A percentile compares a stretch with the other conserved stretches of the same genome.
Conservation (phyloP, 2,888 invertebrate genomes). For the Uropetala carovei region DNA sequence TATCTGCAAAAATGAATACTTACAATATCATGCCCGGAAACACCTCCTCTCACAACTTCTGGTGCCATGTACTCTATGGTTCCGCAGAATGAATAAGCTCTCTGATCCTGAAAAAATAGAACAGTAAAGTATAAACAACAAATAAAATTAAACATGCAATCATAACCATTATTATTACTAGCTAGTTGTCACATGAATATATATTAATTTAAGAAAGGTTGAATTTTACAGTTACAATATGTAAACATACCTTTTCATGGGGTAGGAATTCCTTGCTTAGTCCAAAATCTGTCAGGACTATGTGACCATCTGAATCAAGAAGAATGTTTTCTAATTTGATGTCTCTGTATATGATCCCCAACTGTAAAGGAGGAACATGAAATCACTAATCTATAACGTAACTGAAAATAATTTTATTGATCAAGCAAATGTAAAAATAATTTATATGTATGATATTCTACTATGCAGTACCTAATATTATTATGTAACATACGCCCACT, state of each 20-base stretch:
- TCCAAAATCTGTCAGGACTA: constrained; percentile 98
- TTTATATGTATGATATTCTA: too few species aligned
- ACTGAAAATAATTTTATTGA: too few species aligned
- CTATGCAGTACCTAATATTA: too few species aligned
- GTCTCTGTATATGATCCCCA: constrained; percentile 98
- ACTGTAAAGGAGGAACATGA: constrained; percentile 78
- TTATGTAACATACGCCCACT: too few species aligned
- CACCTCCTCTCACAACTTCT: constrained; percentile 87
- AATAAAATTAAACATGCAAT: background rate
- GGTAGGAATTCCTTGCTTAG: constrained; percentile 95
- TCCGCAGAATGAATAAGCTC: constrained; percentile 98
- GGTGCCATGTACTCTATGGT: constrained; percentile 99
- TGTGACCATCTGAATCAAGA: constrained; percentile 94
- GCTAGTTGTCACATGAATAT: too few species aligned
- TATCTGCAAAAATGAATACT: constrained; percentile 79
- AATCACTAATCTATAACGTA: background rate
- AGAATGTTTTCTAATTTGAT: constrained; percentile 98
- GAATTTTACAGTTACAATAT: background rate
- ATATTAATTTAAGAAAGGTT: background rate
- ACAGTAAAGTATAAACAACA: background rate
- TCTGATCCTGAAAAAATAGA: constrained; percentile 77
- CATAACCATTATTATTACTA: background rate
- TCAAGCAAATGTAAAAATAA: too few species aligned
- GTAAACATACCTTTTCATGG: constrained; percentile 77
- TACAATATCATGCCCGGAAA: constrained; percentile 95